Percentiles rank a stretch among this genome's conserved stretches.
Conservation (phyloP, 1,140 invertebrate species). For the Campoletis sonorensis region DNA sequence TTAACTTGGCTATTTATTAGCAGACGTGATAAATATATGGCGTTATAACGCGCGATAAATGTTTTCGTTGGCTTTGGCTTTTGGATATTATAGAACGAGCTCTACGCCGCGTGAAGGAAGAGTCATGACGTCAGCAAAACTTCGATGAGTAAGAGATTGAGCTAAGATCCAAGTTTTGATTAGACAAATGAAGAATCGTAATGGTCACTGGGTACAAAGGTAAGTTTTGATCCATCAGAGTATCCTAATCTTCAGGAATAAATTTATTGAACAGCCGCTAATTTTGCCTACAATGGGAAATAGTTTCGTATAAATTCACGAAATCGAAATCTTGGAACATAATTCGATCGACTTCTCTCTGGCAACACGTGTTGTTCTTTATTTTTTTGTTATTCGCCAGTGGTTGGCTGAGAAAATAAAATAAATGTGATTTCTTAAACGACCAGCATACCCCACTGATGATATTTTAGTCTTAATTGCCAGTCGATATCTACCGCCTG, state of each 20-base stretch:
- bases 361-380: background rate
- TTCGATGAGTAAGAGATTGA: background rate
- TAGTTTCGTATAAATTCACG: too few relatives aligned
- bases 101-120: background rate
- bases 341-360: too few relatives aligned
- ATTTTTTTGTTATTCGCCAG: background rate
- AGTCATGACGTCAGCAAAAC: background rate
- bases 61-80: constrained; percentile 22
- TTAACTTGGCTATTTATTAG: constrained; percentile 45
- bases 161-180: background rate
- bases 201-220: too few relatives aligned
- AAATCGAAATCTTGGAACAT: too few relatives aligned
- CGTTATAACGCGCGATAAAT: constrained; percentile 36
- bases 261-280: too few relatives aligned
- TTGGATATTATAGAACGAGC: background rate
- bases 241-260: too few relatives aligned
- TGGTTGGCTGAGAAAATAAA: too few relatives aligned
- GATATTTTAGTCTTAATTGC: constrained; percentile 74
- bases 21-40: constrained; percentile 36
- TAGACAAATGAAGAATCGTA: too few relatives aligned
- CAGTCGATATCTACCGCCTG: constrained; percentile 61
- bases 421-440: constrained; percentile 51
- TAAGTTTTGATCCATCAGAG: too few relatives aligned
- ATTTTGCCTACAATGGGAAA: too few relatives aligned
- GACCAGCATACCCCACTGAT: constrained; percentile 60